Evolutionary conservation across 2,797 vertebrate genomes (phyloP), one percentile per base, ranked within the genome.

Genomic region (Pseudochaenichthys georgianus): DNA sequence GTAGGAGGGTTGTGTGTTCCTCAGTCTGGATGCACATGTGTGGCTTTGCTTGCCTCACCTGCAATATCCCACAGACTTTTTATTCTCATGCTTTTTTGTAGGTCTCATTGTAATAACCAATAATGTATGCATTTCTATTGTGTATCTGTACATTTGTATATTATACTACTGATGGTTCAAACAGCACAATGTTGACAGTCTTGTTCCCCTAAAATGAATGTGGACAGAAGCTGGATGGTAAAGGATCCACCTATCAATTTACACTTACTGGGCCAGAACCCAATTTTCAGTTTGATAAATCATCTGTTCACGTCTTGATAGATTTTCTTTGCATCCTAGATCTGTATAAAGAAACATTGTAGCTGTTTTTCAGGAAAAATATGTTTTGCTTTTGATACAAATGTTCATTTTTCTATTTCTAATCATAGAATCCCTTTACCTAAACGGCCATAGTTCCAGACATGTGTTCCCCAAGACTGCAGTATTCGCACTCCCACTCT

Each of bases 131-230:
- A 96, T 99, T 97, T 97, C 90, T 97, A 97, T 96, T 95, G 96
- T 98, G 95, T 96, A 97, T 93, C 95, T 96, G 96, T 93, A 94
- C 86, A 95, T 95, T 96, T 97, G 97, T 97, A 97, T 94, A 96
- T 95, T 95, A 95, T 91, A 85, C 94, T 95, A 97, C 95, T 92
- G 95, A 92, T 95, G 94, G 96, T 97, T 99, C 96, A 96, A 97
- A 97, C 95, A 96, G 96, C 97, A 98, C 96, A 99, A 97, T 83
- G 90, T 94, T 90, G 93, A 93, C 94, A 95, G 95, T 96, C 94
- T 95, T 96, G 95, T 95, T 94, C 96, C 73, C 55, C 67, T 77
- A 85, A 81, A 82, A 81, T 80, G 89, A 89, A 86, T 88, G 86
- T 89, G 81, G 75, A 75, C 62, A 62, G 68, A 75, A 84, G 82